phyloP scores from a whole-genome alignment of 2,113 vertebrate species.

The Sakesphorus luctuosus region DNA sequence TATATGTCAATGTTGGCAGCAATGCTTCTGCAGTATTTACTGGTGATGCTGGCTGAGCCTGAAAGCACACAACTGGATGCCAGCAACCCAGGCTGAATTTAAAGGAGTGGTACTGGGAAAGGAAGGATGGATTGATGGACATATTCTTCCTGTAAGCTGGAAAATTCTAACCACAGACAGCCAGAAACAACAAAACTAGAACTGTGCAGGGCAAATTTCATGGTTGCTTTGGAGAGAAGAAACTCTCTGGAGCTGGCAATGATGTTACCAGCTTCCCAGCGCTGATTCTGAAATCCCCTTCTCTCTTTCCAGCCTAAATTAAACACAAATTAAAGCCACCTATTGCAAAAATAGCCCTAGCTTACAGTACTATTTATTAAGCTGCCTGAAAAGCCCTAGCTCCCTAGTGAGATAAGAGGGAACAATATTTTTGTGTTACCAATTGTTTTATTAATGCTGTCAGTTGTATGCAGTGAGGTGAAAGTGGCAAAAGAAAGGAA shows the following conservation, averaged over 20 bases:
- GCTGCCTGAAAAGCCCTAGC: neutral
- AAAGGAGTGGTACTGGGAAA: neutral
- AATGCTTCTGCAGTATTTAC: neutral
- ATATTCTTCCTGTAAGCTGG: neutral
- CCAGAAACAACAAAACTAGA: constrained; percentile 19
- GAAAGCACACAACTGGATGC: neutral
- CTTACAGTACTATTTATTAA: constrained; percentile 16
- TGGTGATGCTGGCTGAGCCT: neutral
- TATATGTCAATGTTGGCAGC: neutral
- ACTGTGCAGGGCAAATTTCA: neutral
- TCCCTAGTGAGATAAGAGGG: neutral
- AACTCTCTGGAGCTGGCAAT: neutral
- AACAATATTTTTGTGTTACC: neutral
- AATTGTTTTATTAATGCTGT: neutral
- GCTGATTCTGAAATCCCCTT: neutral
- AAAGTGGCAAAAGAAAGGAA: neutral
- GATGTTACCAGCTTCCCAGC: neutral
- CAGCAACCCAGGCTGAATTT: neutral
- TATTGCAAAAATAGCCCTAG: constrained; percentile 6
- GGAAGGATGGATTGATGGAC: neutral
- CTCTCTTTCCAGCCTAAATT: neutral
- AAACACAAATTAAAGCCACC: constrained; percentile 12
- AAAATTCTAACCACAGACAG: neutral
- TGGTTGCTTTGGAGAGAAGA: neutral
- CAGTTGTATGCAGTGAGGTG: neutral